Evolutionary conservation across 2,113 vertebrate genomes (phyloP).

Genomic region (Oncorhynchus tshawytscha): DNA sequence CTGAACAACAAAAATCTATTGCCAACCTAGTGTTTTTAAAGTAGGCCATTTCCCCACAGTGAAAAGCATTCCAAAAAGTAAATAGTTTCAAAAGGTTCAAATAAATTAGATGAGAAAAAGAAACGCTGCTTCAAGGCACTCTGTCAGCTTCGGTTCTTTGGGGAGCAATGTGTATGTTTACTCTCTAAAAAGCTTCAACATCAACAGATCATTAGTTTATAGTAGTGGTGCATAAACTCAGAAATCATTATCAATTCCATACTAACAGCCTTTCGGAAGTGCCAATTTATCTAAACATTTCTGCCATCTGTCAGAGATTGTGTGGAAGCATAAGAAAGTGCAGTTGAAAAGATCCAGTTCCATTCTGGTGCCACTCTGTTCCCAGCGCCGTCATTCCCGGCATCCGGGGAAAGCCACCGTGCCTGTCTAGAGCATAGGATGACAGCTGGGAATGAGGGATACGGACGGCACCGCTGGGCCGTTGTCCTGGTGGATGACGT

Average conservation of each 20-base stretch:
- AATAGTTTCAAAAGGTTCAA: not conserved
- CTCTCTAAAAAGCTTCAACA: not conserved
- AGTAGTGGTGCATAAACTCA: conserved; percentile 3
- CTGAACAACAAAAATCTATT: not conserved
- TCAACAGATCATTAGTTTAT: conserved; percentile 7
- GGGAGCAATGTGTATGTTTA: conserved; percentile 11
- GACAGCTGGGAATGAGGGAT: not conserved
- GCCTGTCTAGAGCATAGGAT: not conserved
- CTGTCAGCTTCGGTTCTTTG: conserved; percentile 6
- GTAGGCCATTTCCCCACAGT: not conserved
- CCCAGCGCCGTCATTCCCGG: not conserved
- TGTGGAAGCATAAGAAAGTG: no score
- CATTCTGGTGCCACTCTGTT: not conserved
- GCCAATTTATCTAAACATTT: no score
- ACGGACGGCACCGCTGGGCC: not conserved
- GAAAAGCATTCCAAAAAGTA: not conserved
- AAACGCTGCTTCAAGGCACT: not conserved
- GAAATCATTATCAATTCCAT: not conserved
- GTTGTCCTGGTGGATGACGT: not conserved
- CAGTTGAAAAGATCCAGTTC: not conserved
- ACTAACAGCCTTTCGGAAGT: no score
- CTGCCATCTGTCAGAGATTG: no score
- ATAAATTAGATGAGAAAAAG: not conserved
- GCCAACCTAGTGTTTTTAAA: not conserved
- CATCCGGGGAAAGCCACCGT: not conserved